These are phyloP conservation scores for Tenebrio molitor DNA, from an alignment of 1,140 invertebrate species.

Conservation along the genomic window DNA sequence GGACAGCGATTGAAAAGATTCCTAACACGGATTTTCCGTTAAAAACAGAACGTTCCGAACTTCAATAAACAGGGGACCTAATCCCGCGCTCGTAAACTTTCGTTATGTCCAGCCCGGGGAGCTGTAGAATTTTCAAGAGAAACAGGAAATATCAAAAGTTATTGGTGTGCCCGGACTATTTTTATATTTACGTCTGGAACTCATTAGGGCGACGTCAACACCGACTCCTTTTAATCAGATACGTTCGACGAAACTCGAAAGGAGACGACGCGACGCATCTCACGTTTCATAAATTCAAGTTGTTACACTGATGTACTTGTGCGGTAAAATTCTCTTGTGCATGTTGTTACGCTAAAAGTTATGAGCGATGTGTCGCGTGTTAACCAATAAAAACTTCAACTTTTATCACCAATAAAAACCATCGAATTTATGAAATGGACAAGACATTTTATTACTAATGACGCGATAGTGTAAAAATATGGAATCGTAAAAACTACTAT, in stretches of 20 bases:
- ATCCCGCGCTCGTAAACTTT: conserved; percentile 25
- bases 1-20: conserved; percentile 20
- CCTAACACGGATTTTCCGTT: conserved; percentile 25
- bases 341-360: conserved; percentile 33
- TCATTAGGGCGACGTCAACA: background rate
- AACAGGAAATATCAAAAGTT: conserved; percentile 21
- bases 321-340: conserved; percentile 9
- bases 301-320: background rate
- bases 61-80: conserved; percentile 37
- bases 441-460: conserved; percentile 20
- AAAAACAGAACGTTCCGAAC: conserved; percentile 19
- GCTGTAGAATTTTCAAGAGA: conserved; percentile 16
- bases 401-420: conserved; percentile 37
- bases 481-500: too few relatives aligned
- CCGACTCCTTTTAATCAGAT: too few relatives aligned
- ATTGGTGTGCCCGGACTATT: background rate
- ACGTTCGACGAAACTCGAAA: too few relatives aligned
- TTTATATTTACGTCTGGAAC: conserved; percentile 5
- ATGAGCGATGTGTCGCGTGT: conserved; percentile 27
- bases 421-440: conserved; percentile 37
- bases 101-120: conserved; percentile 28
- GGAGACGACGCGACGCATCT: too few relatives aligned
- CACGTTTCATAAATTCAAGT: too few relatives aligned
- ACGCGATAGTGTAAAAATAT: background rate
- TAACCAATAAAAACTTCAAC: conserved; percentile 29